Evolutionary conservation across 64 coral and sea anemone species (phyloP).

Genomic region (Catalaphyllia jardinei): DNA sequence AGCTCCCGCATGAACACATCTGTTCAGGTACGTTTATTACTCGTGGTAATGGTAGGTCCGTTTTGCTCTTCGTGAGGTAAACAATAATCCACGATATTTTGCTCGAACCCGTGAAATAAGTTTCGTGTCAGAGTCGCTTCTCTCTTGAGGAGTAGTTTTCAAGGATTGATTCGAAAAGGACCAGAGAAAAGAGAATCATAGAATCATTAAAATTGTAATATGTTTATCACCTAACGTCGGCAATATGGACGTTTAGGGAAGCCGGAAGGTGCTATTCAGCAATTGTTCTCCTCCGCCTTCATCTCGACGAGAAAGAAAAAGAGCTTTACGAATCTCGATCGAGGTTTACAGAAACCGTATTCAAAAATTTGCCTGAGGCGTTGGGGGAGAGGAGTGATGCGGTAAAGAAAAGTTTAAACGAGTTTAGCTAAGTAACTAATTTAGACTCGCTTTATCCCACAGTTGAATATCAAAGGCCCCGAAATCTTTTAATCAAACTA

Average conservation of each 20-base stretch:
- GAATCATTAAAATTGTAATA: constrained; percentile 33
- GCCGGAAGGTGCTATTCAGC: constrained; percentile 15
- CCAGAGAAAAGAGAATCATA: neutral
- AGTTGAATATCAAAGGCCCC: constrained; percentile 73
- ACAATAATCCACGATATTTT: neutral
- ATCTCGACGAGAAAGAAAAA: neutral
- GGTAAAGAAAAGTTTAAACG: neutral
- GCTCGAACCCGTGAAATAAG: neutral
- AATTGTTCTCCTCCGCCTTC: neutral
- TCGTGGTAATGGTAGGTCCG: neutral
- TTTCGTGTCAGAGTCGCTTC: neutral
- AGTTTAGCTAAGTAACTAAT: neutral
- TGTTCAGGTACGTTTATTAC: constrained; percentile 27
- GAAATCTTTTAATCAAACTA: constrained; percentile 76
- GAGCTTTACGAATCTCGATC: neutral
- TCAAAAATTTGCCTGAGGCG: constrained; percentile 4
- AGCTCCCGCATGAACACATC: constrained; percentile 12
- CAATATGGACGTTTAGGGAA: constrained; percentile 17
- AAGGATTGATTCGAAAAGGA: neutral
- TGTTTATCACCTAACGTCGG: constrained; percentile 51
- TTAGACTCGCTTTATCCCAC: constrained; percentile 22
- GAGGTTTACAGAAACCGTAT: neutral
- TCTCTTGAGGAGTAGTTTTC: neutral
- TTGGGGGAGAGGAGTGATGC: neutral
- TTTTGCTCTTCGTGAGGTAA: neutral